A percentile compares a stretch with the other conserved stretches of the same genome.
Conservation (phyloP, 2,113 vertebrate genomes). For the Tylochromis polylepis region DNA sequence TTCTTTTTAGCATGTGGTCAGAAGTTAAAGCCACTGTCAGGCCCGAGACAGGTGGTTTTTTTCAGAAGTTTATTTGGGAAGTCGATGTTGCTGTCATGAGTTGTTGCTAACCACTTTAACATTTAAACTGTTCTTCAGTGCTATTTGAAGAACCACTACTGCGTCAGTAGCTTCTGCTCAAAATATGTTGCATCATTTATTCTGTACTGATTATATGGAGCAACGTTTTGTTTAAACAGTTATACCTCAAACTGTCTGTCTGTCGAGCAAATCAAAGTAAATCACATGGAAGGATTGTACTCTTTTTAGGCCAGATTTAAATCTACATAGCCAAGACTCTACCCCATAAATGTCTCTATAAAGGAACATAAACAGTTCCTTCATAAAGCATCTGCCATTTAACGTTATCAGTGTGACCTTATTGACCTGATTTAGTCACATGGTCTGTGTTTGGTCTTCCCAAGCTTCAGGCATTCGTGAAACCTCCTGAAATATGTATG, state of each 20-base stretch:
- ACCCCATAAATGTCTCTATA: neutral
- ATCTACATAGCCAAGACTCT: neutral
- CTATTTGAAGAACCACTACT: neutral
- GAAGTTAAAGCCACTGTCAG: neutral
- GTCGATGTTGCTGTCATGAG: neutral
- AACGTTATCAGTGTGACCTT: neutral
- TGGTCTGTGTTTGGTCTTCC: neutral
- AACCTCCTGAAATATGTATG: conserved; percentile 31
- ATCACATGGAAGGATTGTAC: neutral
- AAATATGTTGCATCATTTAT: neutral
- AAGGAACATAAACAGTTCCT: conserved; percentile 4
- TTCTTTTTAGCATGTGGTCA: neutral
- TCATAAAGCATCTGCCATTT: neutral
- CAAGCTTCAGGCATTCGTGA: conserved; percentile 8
- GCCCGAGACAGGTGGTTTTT: neutral
- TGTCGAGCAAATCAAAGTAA: neutral
- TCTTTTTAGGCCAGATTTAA: neutral
- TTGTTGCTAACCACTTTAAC: neutral
- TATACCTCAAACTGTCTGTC: neutral
- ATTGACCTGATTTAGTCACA: neutral
- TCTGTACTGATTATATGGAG: neutral
- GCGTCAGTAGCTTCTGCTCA: neutral
- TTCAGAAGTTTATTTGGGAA: neutral
- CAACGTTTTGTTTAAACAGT: neutral
- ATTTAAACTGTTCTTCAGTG: neutral